phyloP scores from a whole-genome alignment of 1,140 invertebrate species.

The Heliconius hermathena region DNA sequence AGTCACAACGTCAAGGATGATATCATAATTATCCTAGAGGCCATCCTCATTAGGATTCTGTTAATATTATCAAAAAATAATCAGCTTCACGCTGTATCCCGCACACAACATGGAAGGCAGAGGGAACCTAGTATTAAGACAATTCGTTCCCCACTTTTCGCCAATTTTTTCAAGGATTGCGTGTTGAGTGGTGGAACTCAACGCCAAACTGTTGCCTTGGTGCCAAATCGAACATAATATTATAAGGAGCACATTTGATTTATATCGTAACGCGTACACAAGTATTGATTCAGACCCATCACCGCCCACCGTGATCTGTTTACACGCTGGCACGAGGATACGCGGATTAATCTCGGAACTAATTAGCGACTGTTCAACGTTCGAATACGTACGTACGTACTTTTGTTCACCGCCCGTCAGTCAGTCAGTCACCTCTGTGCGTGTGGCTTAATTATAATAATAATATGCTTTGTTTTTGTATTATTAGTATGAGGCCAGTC shows the following conservation, averaged over 20 bases:
- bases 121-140: too few relatives aligned
- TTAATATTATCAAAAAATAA: too few relatives aligned
- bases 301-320: background rate
- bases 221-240: background rate
- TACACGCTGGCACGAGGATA: constrained; percentile 32
- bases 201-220: too few relatives aligned
- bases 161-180: too few relatives aligned
- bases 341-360: constrained; percentile 52
- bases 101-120: too few relatives aligned
- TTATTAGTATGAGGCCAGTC: background rate
- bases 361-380: constrained; percentile 62
- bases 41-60: too few relatives aligned
- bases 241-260: background rate
- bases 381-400: constrained; percentile 52
- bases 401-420: constrained; percentile 19
- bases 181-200: too few relatives aligned
- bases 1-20: too few relatives aligned
- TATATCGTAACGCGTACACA: constrained; percentile 6
- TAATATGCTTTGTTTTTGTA: constrained; percentile 23
- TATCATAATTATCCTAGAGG: too few relatives aligned
- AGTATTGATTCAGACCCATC: constrained; percentile 35
- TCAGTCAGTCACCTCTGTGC: background rate
- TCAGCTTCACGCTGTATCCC: too few relatives aligned
- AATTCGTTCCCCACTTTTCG: too few relatives aligned
- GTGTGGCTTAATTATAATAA: constrained; percentile 33